phyloP scores from a whole-genome alignment of 2,888 invertebrate species.

The Incurvaria masculella region DNA sequence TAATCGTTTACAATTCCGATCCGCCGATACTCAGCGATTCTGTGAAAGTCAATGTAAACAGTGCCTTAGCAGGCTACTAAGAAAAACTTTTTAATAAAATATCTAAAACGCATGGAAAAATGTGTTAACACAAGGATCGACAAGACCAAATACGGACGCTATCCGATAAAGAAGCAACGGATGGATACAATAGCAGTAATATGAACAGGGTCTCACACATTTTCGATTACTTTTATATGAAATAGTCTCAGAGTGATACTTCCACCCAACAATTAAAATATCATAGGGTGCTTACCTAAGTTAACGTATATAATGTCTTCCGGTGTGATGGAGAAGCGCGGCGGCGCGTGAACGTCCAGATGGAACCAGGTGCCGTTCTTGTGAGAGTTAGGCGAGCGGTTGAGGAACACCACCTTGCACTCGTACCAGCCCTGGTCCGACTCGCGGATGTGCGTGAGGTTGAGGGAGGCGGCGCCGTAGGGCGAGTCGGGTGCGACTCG shows the following conservation, averaged over 20 bases:
- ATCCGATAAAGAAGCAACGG: too few species aligned
- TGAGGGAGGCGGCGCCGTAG: conserved; percentile 90
- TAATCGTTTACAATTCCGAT: not conserved
- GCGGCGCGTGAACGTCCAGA: conserved; percentile 95
- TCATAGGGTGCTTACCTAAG: too few species aligned
- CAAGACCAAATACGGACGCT: too few species aligned
- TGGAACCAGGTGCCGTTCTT: conserved; percentile 98
- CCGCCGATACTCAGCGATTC: not conserved
- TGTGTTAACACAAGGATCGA: too few species aligned
- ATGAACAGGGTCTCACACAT: too few species aligned
- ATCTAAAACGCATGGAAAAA: too few species aligned
- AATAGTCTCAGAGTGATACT: too few species aligned
- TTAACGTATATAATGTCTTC: conserved; percentile 96
- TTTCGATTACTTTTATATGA: too few species aligned
- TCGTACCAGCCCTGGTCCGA: conserved; percentile 95
- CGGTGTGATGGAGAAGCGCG: conserved; percentile 92
- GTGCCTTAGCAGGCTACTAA: too few species aligned
- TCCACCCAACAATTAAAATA: too few species aligned
- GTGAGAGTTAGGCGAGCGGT: conserved; percentile 87
- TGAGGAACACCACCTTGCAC: conserved; percentile 93
- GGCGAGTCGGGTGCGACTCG: conserved; percentile 84
- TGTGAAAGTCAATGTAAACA: not conserved
- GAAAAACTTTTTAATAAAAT: too few species aligned
- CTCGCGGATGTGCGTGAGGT: conserved; percentile 91
- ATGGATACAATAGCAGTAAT: too few species aligned